Evolutionary conservation across 2,888 invertebrate species (phyloP), one percentile per base, ranked within the genome.

Genomic region (Gari tellinella): DNA sequence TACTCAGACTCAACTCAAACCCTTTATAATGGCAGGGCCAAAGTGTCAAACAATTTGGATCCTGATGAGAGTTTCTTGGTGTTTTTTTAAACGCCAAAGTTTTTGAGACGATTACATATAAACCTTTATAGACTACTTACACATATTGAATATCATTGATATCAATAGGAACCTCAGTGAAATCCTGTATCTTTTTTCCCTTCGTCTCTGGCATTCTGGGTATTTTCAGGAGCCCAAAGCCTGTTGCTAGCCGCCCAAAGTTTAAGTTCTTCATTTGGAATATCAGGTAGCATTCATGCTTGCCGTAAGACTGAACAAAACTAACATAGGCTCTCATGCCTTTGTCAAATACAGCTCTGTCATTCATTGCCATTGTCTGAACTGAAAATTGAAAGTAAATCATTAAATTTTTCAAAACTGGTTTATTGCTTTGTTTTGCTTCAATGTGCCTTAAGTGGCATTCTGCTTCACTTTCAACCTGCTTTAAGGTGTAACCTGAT

Each of bases 191-290:
- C 21, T 94, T 94, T 72, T 93, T 93, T 43, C 95, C 95, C 89
- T 95, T 96, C 2, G 98, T 92, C 92, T 99, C 99, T 0, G 99
- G 98, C 98, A 99, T 99, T 88, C 95, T 94, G 0, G 99, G 99
- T 86, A 99, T 93, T 86, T 96, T 95, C 0, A 99, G 92, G 0
- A 99, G 94, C 0, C 98, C 99, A 92, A 97, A 99, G 56, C 96
- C 95, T 63, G 95, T 95, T 0, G 97, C 99, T 81, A 99, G 92
- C 81, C 94, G 94, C 5, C 95, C 96, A 77, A 99, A 93, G 83
- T 98, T 95, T 23, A 99, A 93, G 90, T 99, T 97, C 92, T 97
- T 97, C 17, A 97, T 92, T 84, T 95, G 94, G 75, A 99, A 94
- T 56, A 99, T 94, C 45, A 99, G 94, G 86, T 95, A 96, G 89